phyloP scores from a whole-genome alignment of 2,888 invertebrate genomes.

The Cistogaster globosa region DNA sequence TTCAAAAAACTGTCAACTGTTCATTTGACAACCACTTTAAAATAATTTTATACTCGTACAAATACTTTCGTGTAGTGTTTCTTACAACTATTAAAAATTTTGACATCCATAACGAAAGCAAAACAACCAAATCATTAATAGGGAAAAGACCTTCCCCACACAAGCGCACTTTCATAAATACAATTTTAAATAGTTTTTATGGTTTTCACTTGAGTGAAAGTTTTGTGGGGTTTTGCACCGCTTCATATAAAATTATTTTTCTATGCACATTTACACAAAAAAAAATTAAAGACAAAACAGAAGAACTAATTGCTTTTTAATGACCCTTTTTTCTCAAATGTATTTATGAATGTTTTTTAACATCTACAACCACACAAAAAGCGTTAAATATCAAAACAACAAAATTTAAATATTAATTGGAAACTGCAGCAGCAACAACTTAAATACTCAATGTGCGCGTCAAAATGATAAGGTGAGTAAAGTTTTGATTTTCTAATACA shows the following conservation, averaged over 20 bases:
- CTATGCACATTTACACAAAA: conserved; percentile 44
- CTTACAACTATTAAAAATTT: conserved; percentile 55
- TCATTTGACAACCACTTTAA: conserved; percentile 55
- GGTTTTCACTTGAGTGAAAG: conserved; percentile 51
- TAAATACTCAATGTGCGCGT: neutral
- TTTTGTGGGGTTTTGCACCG: conserved; percentile 25
- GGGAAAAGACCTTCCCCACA: neutral
- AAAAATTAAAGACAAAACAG: conserved; percentile 22
- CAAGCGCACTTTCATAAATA: neutral
- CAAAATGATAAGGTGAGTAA: conserved; percentile 11
- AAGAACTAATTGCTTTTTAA: conserved; percentile 69
- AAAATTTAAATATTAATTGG: conserved; percentile 65
- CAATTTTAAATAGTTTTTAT: neutral
- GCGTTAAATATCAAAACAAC: conserved; percentile 62
- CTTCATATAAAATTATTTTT: conserved; percentile 38
- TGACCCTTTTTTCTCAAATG: conserved; percentile 49
- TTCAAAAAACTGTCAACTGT: conserved; percentile 43
- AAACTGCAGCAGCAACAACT: conserved; percentile 2
- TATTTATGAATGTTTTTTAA: conserved; percentile 16
- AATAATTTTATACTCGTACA: conserved; percentile 10
- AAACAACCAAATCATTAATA: conserved; percentile 14
- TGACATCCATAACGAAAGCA: conserved; percentile 54
- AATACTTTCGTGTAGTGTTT: conserved; percentile 1
- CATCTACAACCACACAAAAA: conserved; percentile 27
- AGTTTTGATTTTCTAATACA: neutral